These are phyloP conservation scores for Phasia obesa DNA, from an alignment of 2,888 invertebrate species.

Conservation along the genomic window DNA sequence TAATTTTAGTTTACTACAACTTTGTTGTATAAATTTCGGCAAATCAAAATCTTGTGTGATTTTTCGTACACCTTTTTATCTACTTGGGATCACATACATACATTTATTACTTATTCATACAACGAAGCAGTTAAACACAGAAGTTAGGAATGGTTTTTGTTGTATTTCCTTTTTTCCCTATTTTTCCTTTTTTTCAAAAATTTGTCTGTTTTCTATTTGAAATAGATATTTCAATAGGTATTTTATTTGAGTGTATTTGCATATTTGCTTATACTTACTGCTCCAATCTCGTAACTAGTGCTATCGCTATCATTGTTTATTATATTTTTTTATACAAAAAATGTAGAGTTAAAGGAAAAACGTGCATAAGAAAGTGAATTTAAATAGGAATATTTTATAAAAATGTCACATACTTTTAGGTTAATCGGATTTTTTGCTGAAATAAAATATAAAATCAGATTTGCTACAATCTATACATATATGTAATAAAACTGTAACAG, in stretches of 20 bases:
- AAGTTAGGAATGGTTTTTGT: background rate
- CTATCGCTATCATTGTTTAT: background rate
- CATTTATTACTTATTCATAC: too few species aligned
- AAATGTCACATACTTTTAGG: conserved; percentile 17
- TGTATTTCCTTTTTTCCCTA: background rate
- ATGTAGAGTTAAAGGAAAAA: background rate
- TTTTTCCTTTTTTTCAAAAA: conserved; percentile 1
- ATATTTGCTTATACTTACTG: conserved; percentile 18
- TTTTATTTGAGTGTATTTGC: background rate
- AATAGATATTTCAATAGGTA: background rate
- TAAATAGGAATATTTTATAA: background rate
- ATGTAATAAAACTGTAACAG: too few species aligned
- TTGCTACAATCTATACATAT: too few species aligned
- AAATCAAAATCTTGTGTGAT: too few species aligned
- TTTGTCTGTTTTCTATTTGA: conserved; percentile 2
- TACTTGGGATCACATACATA: too few species aligned
- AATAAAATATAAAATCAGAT: background rate
- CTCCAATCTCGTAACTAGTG: conserved; percentile 40
- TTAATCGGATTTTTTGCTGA: background rate
- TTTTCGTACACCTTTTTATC: too few species aligned
- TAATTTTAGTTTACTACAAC: too few species aligned
- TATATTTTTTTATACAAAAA: background rate
- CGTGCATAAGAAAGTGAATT: conserved; percentile 30
- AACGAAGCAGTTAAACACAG: background rate
- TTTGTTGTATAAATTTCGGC: too few species aligned